Percentiles rank a stretch among this genome's conserved stretches.
Conservation (phyloP, 2,888 invertebrate genomes). For the Pemphredon lugubris region DNA sequence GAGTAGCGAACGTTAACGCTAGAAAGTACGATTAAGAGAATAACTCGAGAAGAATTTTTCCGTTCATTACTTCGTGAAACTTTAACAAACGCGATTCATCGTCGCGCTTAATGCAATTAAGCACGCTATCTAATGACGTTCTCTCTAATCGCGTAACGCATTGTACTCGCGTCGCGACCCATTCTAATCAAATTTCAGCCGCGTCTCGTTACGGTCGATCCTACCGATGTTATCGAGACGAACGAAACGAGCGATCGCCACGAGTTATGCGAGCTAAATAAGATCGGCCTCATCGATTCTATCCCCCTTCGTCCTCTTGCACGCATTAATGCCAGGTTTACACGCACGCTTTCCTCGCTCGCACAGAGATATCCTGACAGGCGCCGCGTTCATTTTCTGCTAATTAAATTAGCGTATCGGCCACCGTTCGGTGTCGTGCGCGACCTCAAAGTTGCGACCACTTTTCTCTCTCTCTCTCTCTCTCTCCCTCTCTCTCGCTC, state of each 20-base stretch:
- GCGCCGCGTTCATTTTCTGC: constrained; percentile 66
- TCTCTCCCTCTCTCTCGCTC: constrained; percentile 9
- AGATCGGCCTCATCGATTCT: constrained; percentile 40
- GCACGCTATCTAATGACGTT: no score
- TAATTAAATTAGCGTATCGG: constrained; percentile 75
- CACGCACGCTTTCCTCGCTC: constrained; percentile 58
- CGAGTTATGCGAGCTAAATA: constrained; percentile 44
- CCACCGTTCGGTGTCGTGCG: constrained; percentile 58
- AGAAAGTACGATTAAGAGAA: no score
- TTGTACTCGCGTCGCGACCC: no score
- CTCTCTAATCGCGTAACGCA: no score
- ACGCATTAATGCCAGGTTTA: constrained; percentile 60
- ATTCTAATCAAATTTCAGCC: constrained; percentile 29
- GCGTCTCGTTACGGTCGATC: constrained; percentile 45
- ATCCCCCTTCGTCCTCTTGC: constrained; percentile 23
- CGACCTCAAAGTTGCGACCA: constrained; percentile 35
- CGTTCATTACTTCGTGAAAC: no score
- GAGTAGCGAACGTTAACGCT: no score
- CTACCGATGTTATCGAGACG: constrained; percentile 46
- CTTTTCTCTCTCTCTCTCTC: constrained; percentile 6
- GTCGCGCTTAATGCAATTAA: no score
- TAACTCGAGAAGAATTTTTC: no score
- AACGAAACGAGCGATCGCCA: constrained; percentile 26
- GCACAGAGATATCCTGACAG: constrained; percentile 58
- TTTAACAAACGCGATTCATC: no score